Percentiles rank a stretch among this genome's conserved stretches.
Evolutionary conservation across 2,797 vertebrate genomes (phyloP).

Genomic region (Cynodonichthys magdalenae): DNA sequence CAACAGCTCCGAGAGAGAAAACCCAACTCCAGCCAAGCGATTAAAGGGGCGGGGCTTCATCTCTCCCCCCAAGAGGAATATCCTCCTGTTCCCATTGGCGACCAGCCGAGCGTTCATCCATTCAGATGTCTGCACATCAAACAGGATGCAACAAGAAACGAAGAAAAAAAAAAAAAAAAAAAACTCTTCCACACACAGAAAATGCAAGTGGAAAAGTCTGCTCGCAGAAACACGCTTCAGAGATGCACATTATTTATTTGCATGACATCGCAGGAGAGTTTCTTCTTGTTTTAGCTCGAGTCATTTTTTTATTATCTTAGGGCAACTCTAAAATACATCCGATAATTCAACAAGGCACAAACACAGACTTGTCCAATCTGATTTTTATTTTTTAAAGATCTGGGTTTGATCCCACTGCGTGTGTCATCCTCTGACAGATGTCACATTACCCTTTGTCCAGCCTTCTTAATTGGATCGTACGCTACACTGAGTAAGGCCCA

Average conservation of each 20-base stretch:
- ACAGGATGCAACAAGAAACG: slow-evolving; percentile 39
- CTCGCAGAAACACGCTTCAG: slow-evolving; percentile 39
- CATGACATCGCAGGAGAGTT: slow-evolving; percentile 57
- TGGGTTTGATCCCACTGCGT: not conserved
- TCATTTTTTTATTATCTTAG: slow-evolving; percentile 9
- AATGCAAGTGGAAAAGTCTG: slow-evolving; percentile 4
- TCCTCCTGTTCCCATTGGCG: slow-evolving; percentile 53
- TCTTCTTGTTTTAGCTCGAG: slow-evolving; percentile 27
- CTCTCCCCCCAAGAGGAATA: slow-evolving; percentile 56
- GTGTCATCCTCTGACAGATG: slow-evolving; percentile 50
- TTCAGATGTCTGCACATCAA: slow-evolving; percentile 59
- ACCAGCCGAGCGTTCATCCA: slow-evolving; percentile 69
- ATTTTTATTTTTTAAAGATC: not conserved
- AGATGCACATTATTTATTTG: slow-evolving; percentile 62
- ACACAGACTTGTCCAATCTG: slow-evolving; percentile 3
- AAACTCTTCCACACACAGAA: not conserved
- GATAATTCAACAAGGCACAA: slow-evolving; percentile 20
- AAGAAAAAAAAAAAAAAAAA: no score
- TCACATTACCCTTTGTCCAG: slow-evolving; percentile 44
- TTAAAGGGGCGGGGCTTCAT: slow-evolving; percentile 80
- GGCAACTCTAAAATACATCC: slow-evolving; percentile 1
- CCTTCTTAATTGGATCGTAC: slow-evolving; percentile 57
- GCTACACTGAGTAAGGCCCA: slow-evolving; percentile 51
- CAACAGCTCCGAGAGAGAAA: slow-evolving; percentile 51
- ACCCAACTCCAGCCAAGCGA: slow-evolving; percentile 58